Conservation (phyloP, 2,888 invertebrate genomes). For the Carabus problematicus region DNA sequence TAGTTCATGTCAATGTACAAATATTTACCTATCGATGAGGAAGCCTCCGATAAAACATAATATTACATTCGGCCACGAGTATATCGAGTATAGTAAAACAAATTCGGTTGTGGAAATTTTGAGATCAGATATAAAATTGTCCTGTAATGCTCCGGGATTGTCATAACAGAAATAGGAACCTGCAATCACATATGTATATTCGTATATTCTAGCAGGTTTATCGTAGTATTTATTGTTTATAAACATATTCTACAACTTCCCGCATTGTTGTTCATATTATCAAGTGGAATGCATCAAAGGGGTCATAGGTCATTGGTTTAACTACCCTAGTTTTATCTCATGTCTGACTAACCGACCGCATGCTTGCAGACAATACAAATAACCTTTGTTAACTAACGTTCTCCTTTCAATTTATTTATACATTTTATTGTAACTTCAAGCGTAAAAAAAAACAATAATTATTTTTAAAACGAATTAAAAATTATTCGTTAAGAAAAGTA, state of each 20-base stretch:
- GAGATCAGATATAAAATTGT: constrained; percentile 83
- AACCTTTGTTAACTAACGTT: too few species aligned
- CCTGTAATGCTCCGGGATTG: constrained; percentile 91
- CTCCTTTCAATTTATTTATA: too few species aligned
- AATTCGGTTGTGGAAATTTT: constrained; percentile 82
- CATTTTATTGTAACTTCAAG: too few species aligned
- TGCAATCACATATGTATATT: constrained; percentile 59
- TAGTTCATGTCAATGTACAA: constrained; percentile 20
- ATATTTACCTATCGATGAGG: constrained; percentile 81
- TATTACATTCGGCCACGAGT: constrained; percentile 97
- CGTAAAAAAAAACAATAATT: too few species aligned
- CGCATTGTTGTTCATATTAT: background rate
- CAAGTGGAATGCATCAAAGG: background rate
- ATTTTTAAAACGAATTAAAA: too few species aligned
- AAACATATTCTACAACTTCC: background rate
- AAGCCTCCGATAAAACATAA: constrained; percentile 96
- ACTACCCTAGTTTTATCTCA: background rate
- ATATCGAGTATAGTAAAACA: constrained; percentile 88
- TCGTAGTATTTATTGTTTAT: background rate
- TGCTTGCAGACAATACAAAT: too few species aligned
- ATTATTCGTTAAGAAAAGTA: too few species aligned
- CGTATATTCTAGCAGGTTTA: background rate
- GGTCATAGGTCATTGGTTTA: constrained; percentile 9
- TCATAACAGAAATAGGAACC: constrained; percentile 98
- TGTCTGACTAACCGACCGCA: too few species aligned